Conservation (phyloP, 2,888 invertebrate genomes). For the Glyphotaelius pellucidus region DNA sequence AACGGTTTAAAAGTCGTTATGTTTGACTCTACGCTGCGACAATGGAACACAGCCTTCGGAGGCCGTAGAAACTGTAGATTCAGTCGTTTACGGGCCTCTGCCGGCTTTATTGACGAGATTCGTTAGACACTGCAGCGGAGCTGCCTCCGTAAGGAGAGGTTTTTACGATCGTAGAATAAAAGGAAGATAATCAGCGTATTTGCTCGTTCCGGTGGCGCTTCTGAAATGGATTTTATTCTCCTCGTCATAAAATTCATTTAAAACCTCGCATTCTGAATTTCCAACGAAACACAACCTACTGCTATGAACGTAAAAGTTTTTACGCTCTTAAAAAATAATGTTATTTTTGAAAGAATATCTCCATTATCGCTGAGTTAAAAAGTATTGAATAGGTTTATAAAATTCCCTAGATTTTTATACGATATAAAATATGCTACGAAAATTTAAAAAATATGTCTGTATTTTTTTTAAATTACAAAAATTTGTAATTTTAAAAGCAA, state of each 20-base stretch:
- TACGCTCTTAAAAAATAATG: no score
- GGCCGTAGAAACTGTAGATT: conserved; percentile 15
- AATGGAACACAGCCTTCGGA: conserved; percentile 19
- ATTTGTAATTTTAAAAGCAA: no score
- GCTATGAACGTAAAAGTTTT: no score
- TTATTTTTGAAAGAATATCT: no score
- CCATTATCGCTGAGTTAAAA: no score
- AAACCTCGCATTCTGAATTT: no score
- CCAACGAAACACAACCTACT: no score
- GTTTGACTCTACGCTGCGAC: neutral
- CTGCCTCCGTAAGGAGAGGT: neutral
- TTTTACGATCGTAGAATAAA: neutral
- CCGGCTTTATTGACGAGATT: neutral
- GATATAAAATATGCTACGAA: no score
- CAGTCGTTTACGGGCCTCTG: neutral
- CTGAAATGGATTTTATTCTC: neutral
- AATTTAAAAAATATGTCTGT: no score
- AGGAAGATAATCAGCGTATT: neutral
- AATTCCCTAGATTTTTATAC: no score
- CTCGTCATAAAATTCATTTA: neutral
- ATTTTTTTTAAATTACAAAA: no score
- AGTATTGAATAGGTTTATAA: no score
- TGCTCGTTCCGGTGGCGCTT: neutral
- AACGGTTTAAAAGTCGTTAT: conserved; percentile 16
- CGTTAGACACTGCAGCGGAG: neutral